These are phyloP conservation scores for Emydocephalus ijimae DNA, from an alignment of 2,113 vertebrate species.

Conservation along the genomic window DNA sequence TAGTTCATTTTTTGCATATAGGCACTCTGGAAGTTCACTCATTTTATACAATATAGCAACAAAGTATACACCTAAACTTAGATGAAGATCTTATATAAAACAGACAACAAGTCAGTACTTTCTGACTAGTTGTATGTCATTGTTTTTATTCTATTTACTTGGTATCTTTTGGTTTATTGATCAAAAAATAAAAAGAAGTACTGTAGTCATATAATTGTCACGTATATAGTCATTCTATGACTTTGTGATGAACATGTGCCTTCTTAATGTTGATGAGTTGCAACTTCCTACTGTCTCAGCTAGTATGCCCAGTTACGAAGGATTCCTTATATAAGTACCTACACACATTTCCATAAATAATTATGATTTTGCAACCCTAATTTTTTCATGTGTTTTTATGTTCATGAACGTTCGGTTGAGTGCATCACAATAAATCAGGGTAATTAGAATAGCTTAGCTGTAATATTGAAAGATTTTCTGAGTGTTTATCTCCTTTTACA, in stretches of 20 bases:
- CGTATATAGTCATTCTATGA: not conserved
- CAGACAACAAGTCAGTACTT: constrained; percentile 9
- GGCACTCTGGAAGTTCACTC: not conserved
- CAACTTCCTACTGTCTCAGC: not conserved
- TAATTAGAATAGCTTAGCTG: not conserved
- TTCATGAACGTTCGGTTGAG: not conserved
- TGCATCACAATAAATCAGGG: not conserved
- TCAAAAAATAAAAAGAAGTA: not conserved
- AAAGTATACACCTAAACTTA: not conserved
- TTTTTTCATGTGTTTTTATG: not conserved
- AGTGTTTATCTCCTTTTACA: not conserved
- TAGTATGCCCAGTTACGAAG: not conserved
- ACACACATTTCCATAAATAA: not conserved
- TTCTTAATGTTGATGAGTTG: not conserved
- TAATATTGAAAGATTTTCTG: not conserved
- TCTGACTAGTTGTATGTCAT: not conserved
- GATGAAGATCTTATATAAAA: not conserved
- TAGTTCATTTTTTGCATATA: not conserved
- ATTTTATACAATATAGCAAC: not conserved
- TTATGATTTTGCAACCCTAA: not conserved
- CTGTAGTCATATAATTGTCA: not conserved
- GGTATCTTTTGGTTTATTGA: not conserved
- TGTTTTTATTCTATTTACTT: not conserved
- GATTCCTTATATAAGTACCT: not conserved
- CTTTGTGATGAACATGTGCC: not conserved